Evolutionary conservation across 2,888 invertebrate species (phyloP).

Genomic region (Yponomeuta cagnagella): DNA sequence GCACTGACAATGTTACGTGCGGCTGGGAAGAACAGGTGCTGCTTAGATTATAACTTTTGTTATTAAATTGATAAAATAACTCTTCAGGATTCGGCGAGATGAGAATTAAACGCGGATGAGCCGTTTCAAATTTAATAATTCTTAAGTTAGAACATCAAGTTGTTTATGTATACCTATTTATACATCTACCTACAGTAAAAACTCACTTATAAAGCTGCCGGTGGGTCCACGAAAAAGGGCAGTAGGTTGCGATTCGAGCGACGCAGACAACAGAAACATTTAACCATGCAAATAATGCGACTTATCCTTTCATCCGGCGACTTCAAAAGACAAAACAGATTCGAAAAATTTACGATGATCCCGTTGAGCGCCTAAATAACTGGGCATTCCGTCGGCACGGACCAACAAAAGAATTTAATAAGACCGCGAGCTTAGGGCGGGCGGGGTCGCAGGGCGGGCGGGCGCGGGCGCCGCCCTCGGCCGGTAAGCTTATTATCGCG

Average conservation of each 20-base stretch:
- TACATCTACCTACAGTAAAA: too few relatives aligned
- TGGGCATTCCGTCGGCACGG: slow-evolving; percentile 50
- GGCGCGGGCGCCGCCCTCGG: slow-evolving; percentile 41
- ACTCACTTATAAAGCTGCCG: neutral
- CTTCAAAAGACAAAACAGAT: slow-evolving; percentile 52
- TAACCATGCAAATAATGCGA: slow-evolving; percentile 48
- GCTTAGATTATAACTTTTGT: slow-evolving; percentile 36
- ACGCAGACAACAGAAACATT: slow-evolving; percentile 9
- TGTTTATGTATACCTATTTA: neutral
- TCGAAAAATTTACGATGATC: slow-evolving; percentile 58
- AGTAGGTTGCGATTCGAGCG: slow-evolving; percentile 3
- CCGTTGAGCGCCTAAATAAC: slow-evolving; percentile 55
- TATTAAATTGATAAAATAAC: slow-evolving; percentile 41
- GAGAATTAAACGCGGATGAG: slow-evolving; percentile 3
- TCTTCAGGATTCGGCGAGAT: slow-evolving; percentile 22
- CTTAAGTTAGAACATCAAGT: neutral
- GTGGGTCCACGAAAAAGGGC: neutral
- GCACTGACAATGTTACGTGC: slow-evolving; percentile 31
- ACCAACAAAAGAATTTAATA: slow-evolving; percentile 73
- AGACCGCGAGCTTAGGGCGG: slow-evolving; percentile 50
- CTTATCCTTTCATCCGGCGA: slow-evolving; percentile 42
- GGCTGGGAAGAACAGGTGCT: slow-evolving; percentile 50
- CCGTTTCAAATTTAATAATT: slow-evolving; percentile 5
- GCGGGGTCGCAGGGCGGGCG: slow-evolving; percentile 29
- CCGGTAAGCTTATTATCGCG: slow-evolving; percentile 68